Conservation (phyloP, 2,113 vertebrate species). For the Melanocharis versteri region DNA sequence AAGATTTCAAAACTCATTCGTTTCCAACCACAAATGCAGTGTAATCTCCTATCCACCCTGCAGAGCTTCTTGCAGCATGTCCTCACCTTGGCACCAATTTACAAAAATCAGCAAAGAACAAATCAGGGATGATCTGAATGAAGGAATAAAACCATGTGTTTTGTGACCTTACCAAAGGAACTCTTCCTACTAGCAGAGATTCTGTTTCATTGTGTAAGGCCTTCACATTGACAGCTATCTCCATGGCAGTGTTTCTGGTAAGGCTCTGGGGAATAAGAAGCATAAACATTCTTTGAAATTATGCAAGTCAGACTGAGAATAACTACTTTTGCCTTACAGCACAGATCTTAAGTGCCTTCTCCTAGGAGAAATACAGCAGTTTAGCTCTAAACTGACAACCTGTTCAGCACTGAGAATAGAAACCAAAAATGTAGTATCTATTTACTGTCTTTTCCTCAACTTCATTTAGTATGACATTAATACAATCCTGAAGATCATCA, state of each 20-base stretch:
- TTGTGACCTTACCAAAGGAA: slow-evolving; percentile 86
- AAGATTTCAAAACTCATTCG: not conserved
- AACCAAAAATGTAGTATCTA: not conserved
- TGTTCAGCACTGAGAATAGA: not conserved
- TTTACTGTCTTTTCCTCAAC: not conserved
- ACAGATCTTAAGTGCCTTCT: not conserved
- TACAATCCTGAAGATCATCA: not conserved
- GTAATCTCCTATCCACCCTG: not conserved
- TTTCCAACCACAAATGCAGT: not conserved
- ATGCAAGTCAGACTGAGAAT: not conserved
- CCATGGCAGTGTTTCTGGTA: slow-evolving; percentile 90
- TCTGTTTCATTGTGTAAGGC: slow-evolving; percentile 95
- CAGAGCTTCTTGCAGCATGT: not conserved
- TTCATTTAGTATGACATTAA: not conserved
- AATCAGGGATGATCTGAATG: not conserved
- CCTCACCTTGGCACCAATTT: not conserved
- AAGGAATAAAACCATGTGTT: not conserved
- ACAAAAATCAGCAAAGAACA: not conserved
- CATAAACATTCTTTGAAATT: not conserved
- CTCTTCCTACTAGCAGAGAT: slow-evolving; percentile 87
- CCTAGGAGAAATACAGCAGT: not conserved
- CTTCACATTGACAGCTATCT: slow-evolving; percentile 93
- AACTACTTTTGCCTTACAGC: not conserved
- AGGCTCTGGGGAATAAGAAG: slow-evolving; percentile 79
- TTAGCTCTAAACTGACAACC: not conserved